Evolutionary conservation across 2,888 invertebrate species (phyloP), one percentile per base, ranked within the genome.

Genomic region (Pseudolycoriella hygida): DNA sequence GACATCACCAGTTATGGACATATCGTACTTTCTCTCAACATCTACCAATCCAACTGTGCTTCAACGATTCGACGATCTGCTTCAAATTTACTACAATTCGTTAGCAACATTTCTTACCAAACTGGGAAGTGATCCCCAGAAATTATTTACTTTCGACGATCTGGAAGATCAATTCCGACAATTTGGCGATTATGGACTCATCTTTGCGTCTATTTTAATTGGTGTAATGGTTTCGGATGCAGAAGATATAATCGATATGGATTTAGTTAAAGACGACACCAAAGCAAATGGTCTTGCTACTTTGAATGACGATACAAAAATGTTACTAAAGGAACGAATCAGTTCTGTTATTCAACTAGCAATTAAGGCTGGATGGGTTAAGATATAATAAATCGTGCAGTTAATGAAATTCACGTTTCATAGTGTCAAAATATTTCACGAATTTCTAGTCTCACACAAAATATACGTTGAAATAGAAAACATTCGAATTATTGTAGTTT

Each of bases 1-100:
- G 39, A 54, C 58, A 2, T 58, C 63, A 1, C 63, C 63, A 3
- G 53, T 57, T 2, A 56, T 53, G 12, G 63, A 63, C 47, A 38
- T 63, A 42, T 54, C 53, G 45, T 60, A 61, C 45, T 63, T 57
- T 1, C 61, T 60, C 34, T 50, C 51, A 14, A 59, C 56, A 42
- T 62, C 62, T 1, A 52, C 57, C 8, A 53, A 55, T 4, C 42
- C 50, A 3, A 55, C 61, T 37, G 53, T 61, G 1, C 50, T 49
- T 20, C 17, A 50, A 8, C 48, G 60, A 47, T 60, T 56, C 40
- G 5, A 49, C 1, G 19, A 52, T 10, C 52, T 62, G 47, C 17
- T 62, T 3, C 42, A 60, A 44, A 42, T 53, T 2, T 63, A 63
- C 48, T 55, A 62, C 44, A 5, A 46, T 0, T 51, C 54, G 39